Conservation (phyloP, 2,113 vertebrate genomes). For the Trematocara macrostoma region DNA sequence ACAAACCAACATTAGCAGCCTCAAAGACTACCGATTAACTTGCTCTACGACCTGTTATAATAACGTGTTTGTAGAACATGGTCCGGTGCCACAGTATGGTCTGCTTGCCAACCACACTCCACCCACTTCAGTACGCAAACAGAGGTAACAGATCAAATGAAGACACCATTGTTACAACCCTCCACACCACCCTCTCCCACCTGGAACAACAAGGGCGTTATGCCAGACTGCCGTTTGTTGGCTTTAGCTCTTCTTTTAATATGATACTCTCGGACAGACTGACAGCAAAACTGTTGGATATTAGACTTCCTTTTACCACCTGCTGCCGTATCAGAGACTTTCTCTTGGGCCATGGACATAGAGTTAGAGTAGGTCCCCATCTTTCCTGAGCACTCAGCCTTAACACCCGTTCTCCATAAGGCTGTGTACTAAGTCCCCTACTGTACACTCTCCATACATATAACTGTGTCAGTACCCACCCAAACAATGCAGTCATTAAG, state of each 20-base stretch:
- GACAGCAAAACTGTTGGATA: background rate
- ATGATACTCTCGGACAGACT: background rate
- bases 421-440: background rate
- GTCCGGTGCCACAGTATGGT: fast-evolving
- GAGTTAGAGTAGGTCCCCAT: fast-evolving
- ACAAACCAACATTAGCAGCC: background rate
- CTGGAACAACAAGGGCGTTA: fast-evolving
- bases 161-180: background rate
- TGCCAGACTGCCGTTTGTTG: background rate
- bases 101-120: background rate
- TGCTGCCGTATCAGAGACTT: background rate
- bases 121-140: background rate
- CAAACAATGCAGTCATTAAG: background rate
- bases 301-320: background rate
- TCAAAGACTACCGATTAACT: background rate
- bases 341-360: background rate
- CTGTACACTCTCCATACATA: background rate
- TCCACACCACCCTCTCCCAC: background rate
- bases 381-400: background rate
- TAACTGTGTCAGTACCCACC: background rate
- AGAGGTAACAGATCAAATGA: background rate
- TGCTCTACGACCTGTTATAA: background rate
- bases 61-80: background rate
- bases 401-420: background rate
- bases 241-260: background rate